phyloP scores from a whole-genome alignment of 2,888 invertebrate genomes.

The Metacarcinus magister region DNA sequence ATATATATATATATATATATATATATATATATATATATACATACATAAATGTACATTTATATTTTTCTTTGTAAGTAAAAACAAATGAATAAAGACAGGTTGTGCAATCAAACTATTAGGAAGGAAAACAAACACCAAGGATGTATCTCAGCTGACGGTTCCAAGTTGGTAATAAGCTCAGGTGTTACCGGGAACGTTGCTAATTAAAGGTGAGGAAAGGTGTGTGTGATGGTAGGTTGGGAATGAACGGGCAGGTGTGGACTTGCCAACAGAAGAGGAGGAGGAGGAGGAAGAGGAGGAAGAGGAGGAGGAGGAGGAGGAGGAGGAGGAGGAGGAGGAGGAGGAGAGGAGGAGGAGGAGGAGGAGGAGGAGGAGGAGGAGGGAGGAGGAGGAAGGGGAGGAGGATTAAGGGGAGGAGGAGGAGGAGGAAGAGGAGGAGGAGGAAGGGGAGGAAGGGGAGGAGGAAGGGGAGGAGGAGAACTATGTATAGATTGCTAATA shows the following conservation, averaged over 20 bases:
- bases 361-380: background rate
- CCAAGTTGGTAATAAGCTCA: background rate
- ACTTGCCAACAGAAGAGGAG: background rate
- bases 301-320: slow-evolving; percentile 9
- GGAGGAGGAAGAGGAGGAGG: background rate
- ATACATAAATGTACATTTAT: no score
- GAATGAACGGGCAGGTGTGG: no score
- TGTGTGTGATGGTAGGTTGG: background rate
- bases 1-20: no score
- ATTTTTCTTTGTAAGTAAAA: no score
- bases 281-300: no score
- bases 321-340: background rate
- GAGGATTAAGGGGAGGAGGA: no score
- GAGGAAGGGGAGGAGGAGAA: background rate
- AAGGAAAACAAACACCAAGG: background rate
- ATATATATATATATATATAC: no score
- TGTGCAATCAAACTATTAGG: no score
- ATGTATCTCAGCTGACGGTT: background rate
- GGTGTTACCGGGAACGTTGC: background rate
- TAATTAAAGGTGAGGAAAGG: slow-evolving; percentile 10
- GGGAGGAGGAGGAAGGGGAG: background rate
- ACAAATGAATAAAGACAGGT: no score
- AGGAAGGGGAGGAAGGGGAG: background rate
- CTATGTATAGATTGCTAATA: background rate
- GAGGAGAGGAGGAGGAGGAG: background rate